Percentiles rank a stretch among this genome's conserved stretches.
Conservation (phyloP, 2,888 invertebrate species). For the Caenorhabditis sp. region DNA sequence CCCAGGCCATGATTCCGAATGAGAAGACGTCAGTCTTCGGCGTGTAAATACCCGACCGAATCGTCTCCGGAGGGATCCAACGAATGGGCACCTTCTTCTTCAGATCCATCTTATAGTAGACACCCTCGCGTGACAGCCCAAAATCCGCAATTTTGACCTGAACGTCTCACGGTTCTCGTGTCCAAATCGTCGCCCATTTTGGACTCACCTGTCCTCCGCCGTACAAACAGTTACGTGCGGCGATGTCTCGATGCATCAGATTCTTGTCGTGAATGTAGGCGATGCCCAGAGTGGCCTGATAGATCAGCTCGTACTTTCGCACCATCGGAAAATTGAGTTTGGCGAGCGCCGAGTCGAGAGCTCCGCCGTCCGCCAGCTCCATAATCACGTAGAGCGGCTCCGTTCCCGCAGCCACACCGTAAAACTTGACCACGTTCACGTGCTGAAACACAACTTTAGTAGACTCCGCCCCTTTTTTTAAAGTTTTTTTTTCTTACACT, state of each 20-base stretch:
- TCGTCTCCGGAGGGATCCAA: constrained; percentile 61
- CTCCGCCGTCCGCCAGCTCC: constrained; percentile 63
- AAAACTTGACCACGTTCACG: constrained; percentile 64
- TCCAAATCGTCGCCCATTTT: no score
- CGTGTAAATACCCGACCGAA: constrained; percentile 40
- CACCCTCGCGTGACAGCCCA: constrained; percentile 51
- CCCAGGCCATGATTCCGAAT: constrained; percentile 63
- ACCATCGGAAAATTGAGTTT: constrained; percentile 45
- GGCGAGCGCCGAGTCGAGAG: constrained; percentile 62
- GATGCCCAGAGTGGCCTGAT: constrained; percentile 62
- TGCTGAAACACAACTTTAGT: constrained; percentile 42
- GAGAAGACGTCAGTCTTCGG: constrained; percentile 61
- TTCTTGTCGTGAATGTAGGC: constrained; percentile 59
- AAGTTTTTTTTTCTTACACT: constrained; percentile 9
- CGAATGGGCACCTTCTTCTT: constrained; percentile 57
- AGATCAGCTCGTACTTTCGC: constrained; percentile 63
- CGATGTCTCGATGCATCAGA: constrained; percentile 55
- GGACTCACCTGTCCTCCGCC: constrained; percentile 38
- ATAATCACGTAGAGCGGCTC: constrained; percentile 69
- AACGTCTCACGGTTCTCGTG: no score
- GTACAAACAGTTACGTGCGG: constrained; percentile 59
- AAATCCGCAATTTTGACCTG: constrained; percentile 60
- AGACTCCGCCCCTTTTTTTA: no score
- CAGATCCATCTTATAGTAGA: constrained; percentile 30
- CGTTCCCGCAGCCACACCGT: constrained; percentile 63